phyloP scores from a whole-genome alignment of 2,888 invertebrate genomes.

The Luffia ferchaultella region DNA sequence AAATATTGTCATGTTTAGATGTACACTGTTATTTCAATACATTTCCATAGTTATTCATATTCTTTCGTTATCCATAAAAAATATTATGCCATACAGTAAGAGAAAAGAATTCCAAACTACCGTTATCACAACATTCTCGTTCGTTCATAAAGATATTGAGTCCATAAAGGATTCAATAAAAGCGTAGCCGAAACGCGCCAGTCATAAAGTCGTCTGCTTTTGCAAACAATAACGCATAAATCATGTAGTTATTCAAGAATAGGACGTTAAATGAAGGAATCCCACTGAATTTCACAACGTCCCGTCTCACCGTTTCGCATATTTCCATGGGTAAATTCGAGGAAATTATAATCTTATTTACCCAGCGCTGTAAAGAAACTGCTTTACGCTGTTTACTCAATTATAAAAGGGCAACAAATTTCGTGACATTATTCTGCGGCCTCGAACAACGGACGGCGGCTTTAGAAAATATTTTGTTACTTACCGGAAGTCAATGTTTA shows the following conservation, averaged over 20 bases:
- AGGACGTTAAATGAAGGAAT: constrained; percentile 11
- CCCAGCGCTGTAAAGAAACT: constrained; percentile 23
- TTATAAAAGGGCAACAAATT: constrained; percentile 23
- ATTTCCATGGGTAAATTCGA: constrained; percentile 13
- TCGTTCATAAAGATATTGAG: too few species aligned
- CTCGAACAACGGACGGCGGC: background rate
- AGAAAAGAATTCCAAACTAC: too few species aligned
- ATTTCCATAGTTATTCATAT: too few species aligned
- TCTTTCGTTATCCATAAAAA: too few species aligned
- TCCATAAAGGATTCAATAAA: too few species aligned
- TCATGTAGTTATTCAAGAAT: constrained; percentile 14
- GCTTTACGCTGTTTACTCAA: constrained; percentile 24
- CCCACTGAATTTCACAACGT: background rate
- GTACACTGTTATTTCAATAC: too few species aligned
- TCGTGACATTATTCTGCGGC: constrained; percentile 20
- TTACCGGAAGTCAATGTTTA: too few species aligned
- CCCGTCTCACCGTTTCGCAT: constrained; percentile 2
- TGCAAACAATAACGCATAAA: constrained; percentile 18
- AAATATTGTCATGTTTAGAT: too few species aligned
- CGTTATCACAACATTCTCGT: too few species aligned
- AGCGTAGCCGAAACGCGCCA: constrained; percentile 3
- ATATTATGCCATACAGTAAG: too few species aligned
- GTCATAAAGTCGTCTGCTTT: constrained; percentile 9
- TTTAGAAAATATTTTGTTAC: too few species aligned
- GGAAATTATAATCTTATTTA: constrained; percentile 28